phyloP scores from a whole-genome alignment of 2,888 invertebrate genomes.

The Drosophila nigricruria region DNA sequence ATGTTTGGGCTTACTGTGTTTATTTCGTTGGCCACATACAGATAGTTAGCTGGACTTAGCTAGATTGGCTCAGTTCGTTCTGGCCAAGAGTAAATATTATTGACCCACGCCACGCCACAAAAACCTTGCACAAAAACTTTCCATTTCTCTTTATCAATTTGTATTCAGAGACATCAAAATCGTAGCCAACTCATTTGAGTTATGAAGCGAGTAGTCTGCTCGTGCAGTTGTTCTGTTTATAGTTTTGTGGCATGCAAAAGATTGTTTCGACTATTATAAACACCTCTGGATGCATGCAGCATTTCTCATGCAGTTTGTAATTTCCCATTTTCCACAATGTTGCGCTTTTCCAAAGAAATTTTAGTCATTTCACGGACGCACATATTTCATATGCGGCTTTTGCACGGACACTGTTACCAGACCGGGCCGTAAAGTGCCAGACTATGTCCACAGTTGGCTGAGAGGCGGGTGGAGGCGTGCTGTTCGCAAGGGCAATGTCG shows the following conservation, averaged over 20 bases:
- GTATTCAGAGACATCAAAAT: background rate
- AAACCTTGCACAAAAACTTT: background rate
- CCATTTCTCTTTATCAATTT: background rate
- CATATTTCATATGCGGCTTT: conserved; percentile 69
- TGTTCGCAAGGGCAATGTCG: conserved; percentile 18
- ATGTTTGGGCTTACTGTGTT: too few species aligned
- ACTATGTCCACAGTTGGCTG: conserved; percentile 7
- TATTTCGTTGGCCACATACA: too few species aligned
- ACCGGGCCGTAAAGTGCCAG: conserved; percentile 62
- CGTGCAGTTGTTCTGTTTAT: conserved; percentile 2
- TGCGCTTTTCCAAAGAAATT: conserved; percentile 84
- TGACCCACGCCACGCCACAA: background rate
- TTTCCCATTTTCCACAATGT: conserved; percentile 85
- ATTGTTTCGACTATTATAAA: conserved; percentile 8
- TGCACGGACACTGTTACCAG: conserved; percentile 25
- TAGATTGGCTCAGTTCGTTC: background rate
- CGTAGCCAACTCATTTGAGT: conserved; percentile 9
- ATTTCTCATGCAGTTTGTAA: conserved; percentile 28
- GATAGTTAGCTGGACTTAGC: too few species aligned
- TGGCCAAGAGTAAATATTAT: background rate
- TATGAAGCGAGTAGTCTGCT: conserved; percentile 4
- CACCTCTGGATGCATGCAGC: background rate
- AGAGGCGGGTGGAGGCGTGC: background rate
- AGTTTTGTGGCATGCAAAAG: background rate
- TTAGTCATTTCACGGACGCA: conserved; percentile 83